Evolutionary conservation across 2,888 invertebrate genomes (phyloP), one percentile per base, ranked within the genome.

Genomic region (Hydriomena furcata): DNA sequence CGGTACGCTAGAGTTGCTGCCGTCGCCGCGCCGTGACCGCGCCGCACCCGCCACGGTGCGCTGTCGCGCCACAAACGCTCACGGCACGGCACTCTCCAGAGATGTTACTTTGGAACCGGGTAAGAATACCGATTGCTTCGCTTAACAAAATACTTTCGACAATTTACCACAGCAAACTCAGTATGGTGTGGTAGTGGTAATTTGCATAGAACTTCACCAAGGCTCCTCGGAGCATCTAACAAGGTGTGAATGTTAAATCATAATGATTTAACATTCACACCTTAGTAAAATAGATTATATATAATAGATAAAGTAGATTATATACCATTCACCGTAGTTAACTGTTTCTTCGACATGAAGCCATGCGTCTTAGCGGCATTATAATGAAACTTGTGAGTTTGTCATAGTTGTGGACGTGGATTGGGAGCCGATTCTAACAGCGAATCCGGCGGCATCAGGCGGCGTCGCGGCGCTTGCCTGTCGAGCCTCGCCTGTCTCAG

Each of bases 101-200:
- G 94, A 94, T 73, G 94, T 96, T 66, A 92, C 92, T 53, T 92
- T 97, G 52, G 91, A 93, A 63, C 94, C 95, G 75, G 95, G 96
- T 96, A n/a, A 28, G 20, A 0, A 17, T 8, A 11, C 37, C 24
- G 12, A 6, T 7, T n/a, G n/a, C n/a, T n/a, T n/a, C n/a, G n/a
- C n/a, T n/a, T n/a, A n/a, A n/a, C n/a, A n/a, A n/a, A n/a, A n/a
- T n/a, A n/a, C n/a, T n/a, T n/a, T n/a, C n/a, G n/a, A n/a, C n/a
- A n/a, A n/a, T n/a, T n/a, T n/a, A n/a, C n/a, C n/a, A n/a, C n/a
- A n/a, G n/a, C n/a, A n/a, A n/a, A n/a, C n/a, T n/a, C n/a, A n/a
- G n/a, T n/a, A n/a, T n/a, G n/a, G n/a, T n/a, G n/a, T n/a, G n/a
- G n/a, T n/a, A n/a, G n/a, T n/a, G n/a, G n/a, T n/a, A n/a, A n/a